Percentiles rank a stretch among this genome's conserved stretches.
phyloP scores from a whole-genome alignment of 2,797 vertebrate species.

The Melanotaenia pygmaea region DNA sequence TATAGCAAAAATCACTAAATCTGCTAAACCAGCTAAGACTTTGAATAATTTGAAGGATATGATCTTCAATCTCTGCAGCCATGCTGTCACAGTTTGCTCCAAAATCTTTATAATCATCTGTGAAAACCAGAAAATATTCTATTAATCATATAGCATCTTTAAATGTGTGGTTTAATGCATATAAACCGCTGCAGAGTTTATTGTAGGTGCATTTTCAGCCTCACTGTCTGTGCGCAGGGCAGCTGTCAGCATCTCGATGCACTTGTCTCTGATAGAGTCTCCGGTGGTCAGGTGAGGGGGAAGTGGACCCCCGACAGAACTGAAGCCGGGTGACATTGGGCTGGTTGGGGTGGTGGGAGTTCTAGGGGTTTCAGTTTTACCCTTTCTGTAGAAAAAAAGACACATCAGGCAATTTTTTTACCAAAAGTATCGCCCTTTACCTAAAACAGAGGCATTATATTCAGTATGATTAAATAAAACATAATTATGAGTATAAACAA shows the following conservation, averaged over 20 bases:
- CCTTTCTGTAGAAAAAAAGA: conserved; percentile 72
- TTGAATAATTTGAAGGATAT: conserved; percentile 87
- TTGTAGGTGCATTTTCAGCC: conserved; percentile 25
- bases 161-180: background rate
- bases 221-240: conserved; percentile 92
- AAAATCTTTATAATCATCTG: conserved; percentile 93
- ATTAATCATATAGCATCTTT: fast-evolving
- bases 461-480: background rate
- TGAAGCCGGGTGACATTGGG: conserved; percentile 85
- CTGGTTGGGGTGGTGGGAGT: conserved; percentile 89
- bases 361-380: conserved; percentile 81
- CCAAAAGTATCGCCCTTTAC: too few relatives aligned
- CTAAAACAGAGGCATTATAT: background rate
- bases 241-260: conserved; percentile 92
- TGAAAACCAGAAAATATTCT: conserved; percentile 42
- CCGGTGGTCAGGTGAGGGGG: conserved; percentile 88
- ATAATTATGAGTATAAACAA: background rate
- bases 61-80: conserved; percentile 95
- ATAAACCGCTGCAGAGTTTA: conserved; percentile 7
- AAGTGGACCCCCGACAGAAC: conserved; percentile 79
- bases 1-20: background rate
- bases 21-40: background rate
- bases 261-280: conserved; percentile 93
- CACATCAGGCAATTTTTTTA: background rate
- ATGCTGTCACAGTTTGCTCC: conserved; percentile 91